phyloP scores from a whole-genome alignment of 2,113 vertebrate genomes.

The Andinoacara biseriatus region DNA sequence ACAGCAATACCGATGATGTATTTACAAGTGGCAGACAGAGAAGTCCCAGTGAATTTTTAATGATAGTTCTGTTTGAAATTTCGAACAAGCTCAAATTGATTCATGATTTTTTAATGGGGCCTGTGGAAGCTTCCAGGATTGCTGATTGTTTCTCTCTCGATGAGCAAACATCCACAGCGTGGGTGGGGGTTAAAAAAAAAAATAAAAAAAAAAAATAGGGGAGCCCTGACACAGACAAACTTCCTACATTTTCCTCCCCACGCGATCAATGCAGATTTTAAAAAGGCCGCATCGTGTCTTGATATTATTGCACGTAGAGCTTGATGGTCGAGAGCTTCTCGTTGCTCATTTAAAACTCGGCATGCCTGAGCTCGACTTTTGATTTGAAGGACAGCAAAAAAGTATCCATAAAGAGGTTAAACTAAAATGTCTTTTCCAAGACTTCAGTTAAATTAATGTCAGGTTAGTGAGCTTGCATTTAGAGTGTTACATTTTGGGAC shows the following conservation, averaged over 20 bases:
- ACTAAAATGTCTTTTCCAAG: neutral
- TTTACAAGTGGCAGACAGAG: slow-evolving; percentile 72
- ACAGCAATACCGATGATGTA: slow-evolving; percentile 59
- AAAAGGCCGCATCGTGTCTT: slow-evolving; percentile 19
- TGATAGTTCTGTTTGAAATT: slow-evolving; percentile 76
- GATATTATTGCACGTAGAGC: slow-evolving; percentile 12
- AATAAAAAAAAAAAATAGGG: neutral
- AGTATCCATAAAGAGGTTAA: slow-evolving; percentile 11
- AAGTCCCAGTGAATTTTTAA: slow-evolving; percentile 74
- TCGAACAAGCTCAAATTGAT: slow-evolving; percentile 74
- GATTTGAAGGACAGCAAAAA: neutral
- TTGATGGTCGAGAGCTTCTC: slow-evolving; percentile 19
- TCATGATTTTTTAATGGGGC: slow-evolving; percentile 77
- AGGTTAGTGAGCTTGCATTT: neutral
- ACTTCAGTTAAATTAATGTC: neutral
- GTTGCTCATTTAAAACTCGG: slow-evolving; percentile 1
- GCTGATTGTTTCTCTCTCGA: slow-evolving; percentile 63
- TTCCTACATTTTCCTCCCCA: slow-evolving; percentile 8
- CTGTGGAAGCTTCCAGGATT: slow-evolving; percentile 67
- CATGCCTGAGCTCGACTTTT: neutral
- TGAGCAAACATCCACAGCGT: slow-evolving; percentile 50
- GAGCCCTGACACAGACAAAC: slow-evolving; percentile 33
- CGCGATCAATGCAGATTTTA: slow-evolving; percentile 2
- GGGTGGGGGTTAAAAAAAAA: neutral
- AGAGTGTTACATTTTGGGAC: neutral